A percentile compares a stretch with the other conserved stretches of the same genome.
phyloP scores from a whole-genome alignment of 1,140 invertebrate genomes.

The Platyscapa corneri region DNA sequence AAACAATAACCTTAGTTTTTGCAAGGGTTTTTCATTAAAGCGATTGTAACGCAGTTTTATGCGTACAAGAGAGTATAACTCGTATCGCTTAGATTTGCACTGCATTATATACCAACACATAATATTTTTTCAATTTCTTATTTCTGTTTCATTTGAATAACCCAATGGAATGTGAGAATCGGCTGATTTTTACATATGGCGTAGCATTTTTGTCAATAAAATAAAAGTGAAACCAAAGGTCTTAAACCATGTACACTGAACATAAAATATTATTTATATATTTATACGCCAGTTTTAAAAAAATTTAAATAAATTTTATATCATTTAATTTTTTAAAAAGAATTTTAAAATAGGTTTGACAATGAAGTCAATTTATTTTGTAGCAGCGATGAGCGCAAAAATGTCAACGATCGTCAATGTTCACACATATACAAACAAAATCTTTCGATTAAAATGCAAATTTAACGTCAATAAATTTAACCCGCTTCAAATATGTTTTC shows the following conservation, averaged over 20 bases:
- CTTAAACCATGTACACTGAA: conserved; percentile 19
- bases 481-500: conserved; percentile 15
- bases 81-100: conserved; percentile 36
- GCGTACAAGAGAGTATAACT: conserved; percentile 32
- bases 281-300: conserved; percentile 38
- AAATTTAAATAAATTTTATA: conserved; percentile 33
- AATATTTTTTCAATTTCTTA: neutral
- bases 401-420: conserved; percentile 17
- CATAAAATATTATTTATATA: conserved; percentile 38
- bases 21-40: conserved; percentile 16
- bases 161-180: conserved; percentile 26
- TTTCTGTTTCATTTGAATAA: conserved; percentile 9
- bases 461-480: neutral
- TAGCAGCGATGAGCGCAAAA: neutral
- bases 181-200: conserved; percentile 10
- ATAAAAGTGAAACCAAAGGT: conserved; percentile 40
- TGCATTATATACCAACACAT: conserved; percentile 22
- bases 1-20: conserved; percentile 36
- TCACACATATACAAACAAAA: conserved; percentile 20
- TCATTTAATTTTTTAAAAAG: conserved; percentile 1
- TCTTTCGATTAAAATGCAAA: neutral
- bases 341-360: no score
- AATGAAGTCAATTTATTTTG: neutral
- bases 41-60: conserved; percentile 49
- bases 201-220: conserved; percentile 30